Evolutionary conservation across 2,113 vertebrate species (phyloP).

Genomic region (Aix galericulata): DNA sequence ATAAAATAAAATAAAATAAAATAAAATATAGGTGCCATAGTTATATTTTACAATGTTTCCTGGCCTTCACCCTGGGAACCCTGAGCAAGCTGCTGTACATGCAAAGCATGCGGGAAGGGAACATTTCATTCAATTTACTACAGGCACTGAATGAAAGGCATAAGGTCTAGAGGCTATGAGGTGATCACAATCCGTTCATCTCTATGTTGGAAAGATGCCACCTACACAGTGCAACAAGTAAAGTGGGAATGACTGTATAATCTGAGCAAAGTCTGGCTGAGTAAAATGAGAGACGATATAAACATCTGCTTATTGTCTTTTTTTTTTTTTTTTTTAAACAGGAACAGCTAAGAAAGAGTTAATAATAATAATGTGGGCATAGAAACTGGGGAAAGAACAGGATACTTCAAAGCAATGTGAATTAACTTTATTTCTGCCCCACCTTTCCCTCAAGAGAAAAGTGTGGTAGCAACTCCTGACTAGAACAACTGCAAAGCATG

Average conservation of each 20-base stretch:
- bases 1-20: neutral
- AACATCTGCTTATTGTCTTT: neutral
- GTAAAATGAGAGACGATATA: neutral
- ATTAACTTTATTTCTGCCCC: neutral
- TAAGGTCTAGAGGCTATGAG: neutral
- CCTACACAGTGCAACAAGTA: no score
- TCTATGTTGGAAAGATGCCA: neutral
- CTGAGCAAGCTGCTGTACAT: neutral
- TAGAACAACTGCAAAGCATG: neutral
- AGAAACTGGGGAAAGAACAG: neutral
- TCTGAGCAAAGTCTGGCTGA: neutral
- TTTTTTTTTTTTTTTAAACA: neutral
- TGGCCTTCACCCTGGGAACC: neutral
- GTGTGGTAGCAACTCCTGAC: neutral
- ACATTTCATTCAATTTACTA: neutral
- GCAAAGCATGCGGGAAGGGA: neutral
- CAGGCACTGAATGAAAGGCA: neutral
- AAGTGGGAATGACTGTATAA: neutral
- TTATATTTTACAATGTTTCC: neutral
- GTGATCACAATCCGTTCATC: neutral
- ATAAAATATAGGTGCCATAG: neutral
- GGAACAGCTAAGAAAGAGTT: neutral
- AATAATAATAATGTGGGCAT: accelerated
- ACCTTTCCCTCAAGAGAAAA: neutral
- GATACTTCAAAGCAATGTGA: neutral